Base-by-base conservation (phyloP, 2,888 invertebrate genomes). In the Drosophila paramelanica region DNA sequence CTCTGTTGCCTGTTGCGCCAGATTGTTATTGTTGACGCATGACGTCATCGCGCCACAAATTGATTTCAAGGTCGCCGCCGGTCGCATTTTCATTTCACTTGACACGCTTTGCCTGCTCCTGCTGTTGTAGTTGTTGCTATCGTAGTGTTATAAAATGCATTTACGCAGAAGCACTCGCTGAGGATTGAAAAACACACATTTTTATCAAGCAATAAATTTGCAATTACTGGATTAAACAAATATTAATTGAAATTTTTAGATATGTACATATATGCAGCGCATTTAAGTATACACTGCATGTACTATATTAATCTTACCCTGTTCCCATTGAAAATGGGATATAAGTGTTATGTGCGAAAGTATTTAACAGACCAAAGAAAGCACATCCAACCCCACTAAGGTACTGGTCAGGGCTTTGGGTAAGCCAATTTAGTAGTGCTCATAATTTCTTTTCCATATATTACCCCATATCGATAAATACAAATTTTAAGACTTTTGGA, bases 71-170 rank as follows among this genome's bases (percentile, higher is more conserved):
- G 83, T 84, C 81, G 75, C 49, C 59, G 75, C 51, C 62, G 57
- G 73, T 76, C 83, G 81, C 84, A 74, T 84, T 84, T 84, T 85
- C 88, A 86, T 84, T 84, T 89, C 85, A 87, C 82, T 89, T 84
- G 82, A 78, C 79, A 86, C 70, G 84, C 68, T 83, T 82, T 67
- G 72, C 45, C 68, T 62, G 56, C 38, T 42, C 51, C 25, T 47
- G 38, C 41, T 65, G 56, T 17, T 62, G 27, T 23, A 27, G 33
- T 23, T 20, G n/a, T 36, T 49, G 38, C 38, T 43, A 27, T 61
- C 39, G 53, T 31, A 20, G 45, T 66, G 45, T 50, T 67, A 76
- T 67, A 71, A 67, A 86, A 57, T 82, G 80, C 69, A 86, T 74
- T 74, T 74, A 74, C 43, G 59, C 68, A 73, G 82, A 66, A 38